Percentiles rank a stretch among this genome's conserved stretches.
Evolutionary conservation across 2,113 vertebrate species (phyloP).

Genomic region (Neoarius graeffei): DNA sequence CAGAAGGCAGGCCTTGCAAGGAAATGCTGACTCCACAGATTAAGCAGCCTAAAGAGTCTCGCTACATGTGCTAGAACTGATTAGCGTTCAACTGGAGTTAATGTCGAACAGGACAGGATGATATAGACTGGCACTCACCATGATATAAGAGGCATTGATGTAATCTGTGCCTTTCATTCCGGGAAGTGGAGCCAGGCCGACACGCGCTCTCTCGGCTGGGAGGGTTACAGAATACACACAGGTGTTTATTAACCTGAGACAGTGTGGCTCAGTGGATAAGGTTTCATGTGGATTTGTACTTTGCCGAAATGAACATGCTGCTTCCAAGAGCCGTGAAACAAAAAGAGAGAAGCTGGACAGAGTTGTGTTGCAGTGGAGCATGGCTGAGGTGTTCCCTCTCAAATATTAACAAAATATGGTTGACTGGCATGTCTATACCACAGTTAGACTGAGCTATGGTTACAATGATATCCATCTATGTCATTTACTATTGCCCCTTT

Average conservation of each 20-base stretch:
- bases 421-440: background rate
- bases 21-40: conserved; percentile 14
- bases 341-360: background rate
- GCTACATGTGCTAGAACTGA: background rate
- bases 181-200: conserved; percentile 86
- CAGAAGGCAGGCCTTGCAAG: background rate
- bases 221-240: conserved; percentile 33
- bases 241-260: conserved; percentile 18
- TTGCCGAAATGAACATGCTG: background rate
- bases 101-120: conserved; percentile 33
- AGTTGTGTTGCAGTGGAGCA: background rate
- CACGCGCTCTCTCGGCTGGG: conserved; percentile 88
- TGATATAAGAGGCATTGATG: conserved; percentile 97
- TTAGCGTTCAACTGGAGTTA: background rate
- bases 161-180: conserved; percentile 95
- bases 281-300: background rate
- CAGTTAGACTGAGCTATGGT: background rate
- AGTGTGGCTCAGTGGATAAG: background rate
- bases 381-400: background rate
- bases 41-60: background rate
- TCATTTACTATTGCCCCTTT: too few relatives aligned
- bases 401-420: background rate
- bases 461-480: background rate
- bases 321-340: background rate
- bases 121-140: conserved; percentile 78